Conservation (phyloP, 2,113 vertebrate species). For the Phrynosoma blainvillii region DNA sequence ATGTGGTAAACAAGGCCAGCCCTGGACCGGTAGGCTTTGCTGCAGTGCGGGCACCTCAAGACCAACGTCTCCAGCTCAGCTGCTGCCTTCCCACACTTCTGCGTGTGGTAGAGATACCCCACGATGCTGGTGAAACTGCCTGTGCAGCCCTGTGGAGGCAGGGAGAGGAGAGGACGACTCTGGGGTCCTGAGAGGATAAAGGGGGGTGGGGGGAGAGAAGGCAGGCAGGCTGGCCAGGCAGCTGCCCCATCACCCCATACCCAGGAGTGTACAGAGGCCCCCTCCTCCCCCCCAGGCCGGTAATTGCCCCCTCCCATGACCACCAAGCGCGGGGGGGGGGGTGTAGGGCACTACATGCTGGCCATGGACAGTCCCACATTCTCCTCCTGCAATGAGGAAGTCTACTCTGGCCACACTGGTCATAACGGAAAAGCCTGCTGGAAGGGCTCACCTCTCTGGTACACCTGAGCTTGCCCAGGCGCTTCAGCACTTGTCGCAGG, state of each 20-base stretch:
- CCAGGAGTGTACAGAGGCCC: no score
- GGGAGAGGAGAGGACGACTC: neutral
- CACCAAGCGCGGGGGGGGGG: no score
- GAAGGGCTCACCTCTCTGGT: conserved; percentile 81
- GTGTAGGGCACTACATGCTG: no score
- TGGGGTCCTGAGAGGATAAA: neutral
- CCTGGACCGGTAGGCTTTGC: conserved; percentile 89
- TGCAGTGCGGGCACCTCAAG: conserved; percentile 91
- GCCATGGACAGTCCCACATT: no score
- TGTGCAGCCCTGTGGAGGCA: conserved; percentile 83
- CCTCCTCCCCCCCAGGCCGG: no score
- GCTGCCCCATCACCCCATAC: no score
- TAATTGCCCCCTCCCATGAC: no score
- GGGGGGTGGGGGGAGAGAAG: neutral
- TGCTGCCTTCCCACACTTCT: conserved; percentile 92
- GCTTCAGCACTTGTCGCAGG: conserved; percentile 90
- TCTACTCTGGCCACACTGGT: no score
- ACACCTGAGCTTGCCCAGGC: conserved; percentile 91
- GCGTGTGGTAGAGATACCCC: conserved; percentile 93
- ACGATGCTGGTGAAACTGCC: conserved; percentile 94
- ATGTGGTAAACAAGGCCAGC: conserved; percentile 93
- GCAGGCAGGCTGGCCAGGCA: no score
- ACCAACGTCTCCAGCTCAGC: conserved; percentile 91
- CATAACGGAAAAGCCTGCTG: neutral
- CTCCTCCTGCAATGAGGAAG: neutral